These are phyloP conservation scores for Riptortus pedestris DNA, from an alignment of 1,140 invertebrate genomes.

Conservation along the genomic window DNA sequence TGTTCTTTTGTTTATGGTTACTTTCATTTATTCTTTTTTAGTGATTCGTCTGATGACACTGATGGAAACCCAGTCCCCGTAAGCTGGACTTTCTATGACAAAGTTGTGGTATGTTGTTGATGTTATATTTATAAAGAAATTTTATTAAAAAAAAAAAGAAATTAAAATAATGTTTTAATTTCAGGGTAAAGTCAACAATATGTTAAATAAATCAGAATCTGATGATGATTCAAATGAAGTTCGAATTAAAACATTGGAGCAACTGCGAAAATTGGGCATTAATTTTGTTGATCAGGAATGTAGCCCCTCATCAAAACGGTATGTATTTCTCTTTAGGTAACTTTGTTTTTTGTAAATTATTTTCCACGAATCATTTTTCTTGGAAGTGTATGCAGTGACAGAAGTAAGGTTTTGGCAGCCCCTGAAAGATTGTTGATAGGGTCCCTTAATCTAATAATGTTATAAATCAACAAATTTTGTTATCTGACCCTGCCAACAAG, in stretches of 20 bases:
- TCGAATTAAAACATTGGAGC: constrained; percentile 2
- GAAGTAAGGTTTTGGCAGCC: too few relatives aligned
- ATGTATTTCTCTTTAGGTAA: too few relatives aligned
- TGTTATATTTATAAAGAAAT: not conserved
- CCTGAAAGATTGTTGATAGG: too few relatives aligned
- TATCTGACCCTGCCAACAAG: too few relatives aligned
- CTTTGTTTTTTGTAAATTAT: too few relatives aligned
- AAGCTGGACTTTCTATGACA: constrained; percentile 11
- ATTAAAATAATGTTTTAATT: too few relatives aligned
- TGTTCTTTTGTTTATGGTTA: not conserved
- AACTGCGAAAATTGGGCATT: not conserved
- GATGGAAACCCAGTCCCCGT: not conserved
- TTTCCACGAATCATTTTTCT: too few relatives aligned
- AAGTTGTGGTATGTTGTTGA: constrained; percentile 5
- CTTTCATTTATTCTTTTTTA: not conserved
- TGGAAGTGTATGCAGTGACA: too few relatives aligned
- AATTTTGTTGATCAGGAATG: not conserved
- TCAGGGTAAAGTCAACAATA: constrained; percentile 12
- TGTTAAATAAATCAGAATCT: constrained; percentile 6
- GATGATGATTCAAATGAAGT: not conserved
- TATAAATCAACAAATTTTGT: too few relatives aligned
- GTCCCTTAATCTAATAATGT: too few relatives aligned
- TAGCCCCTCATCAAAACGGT: not conserved
- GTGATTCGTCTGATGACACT: not conserved
- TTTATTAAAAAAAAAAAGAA: too few relatives aligned